Percentiles rank a stretch among this genome's conserved stretches.
Conservation (phyloP, 2,888 invertebrate genomes). For the Punctoribates punctum region DNA sequence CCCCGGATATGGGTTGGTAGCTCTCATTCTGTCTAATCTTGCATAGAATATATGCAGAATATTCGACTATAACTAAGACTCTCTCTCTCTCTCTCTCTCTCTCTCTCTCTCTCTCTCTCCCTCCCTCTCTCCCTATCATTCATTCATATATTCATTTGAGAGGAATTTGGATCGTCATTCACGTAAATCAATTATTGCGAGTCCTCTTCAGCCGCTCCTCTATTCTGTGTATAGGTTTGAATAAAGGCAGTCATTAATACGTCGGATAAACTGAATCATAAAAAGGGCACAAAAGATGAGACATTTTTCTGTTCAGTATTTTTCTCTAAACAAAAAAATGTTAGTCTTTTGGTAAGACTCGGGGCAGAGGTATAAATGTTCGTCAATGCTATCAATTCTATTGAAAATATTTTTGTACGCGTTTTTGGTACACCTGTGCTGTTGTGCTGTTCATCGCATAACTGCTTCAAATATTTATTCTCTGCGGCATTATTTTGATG, state of each 20-base stretch:
- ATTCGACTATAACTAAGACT: not conserved
- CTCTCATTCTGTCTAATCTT: slow-evolving; percentile 9
- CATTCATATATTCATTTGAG: not conserved
- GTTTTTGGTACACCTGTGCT: slow-evolving; percentile 17
- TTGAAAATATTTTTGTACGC: not conserved
- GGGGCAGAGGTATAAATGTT: not conserved
- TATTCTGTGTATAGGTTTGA: not conserved
- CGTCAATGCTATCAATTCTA: slow-evolving; percentile 20
- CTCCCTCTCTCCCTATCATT: not conserved
- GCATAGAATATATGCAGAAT: not conserved
- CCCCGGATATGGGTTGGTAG: slow-evolving; percentile 30
- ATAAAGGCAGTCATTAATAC: not conserved
- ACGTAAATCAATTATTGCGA: slow-evolving; percentile 2
- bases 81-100: too few relatives aligned
- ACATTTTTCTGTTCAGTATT: slow-evolving; percentile 4
- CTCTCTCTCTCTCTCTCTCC: not conserved
- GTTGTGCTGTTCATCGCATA: not conserved
- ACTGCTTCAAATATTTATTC: slow-evolving; percentile 25
- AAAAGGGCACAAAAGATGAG: not conserved
- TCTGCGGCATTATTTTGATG: slow-evolving; percentile 24
- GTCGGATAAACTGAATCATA: slow-evolving; percentile 13
- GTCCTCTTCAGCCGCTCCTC: slow-evolving; percentile 4
- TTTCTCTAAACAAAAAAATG: not conserved
- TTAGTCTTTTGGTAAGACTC: not conserved
- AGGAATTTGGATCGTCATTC: not conserved